Evolutionary conservation across 1,140 invertebrate genomes (phyloP), one percentile per base, ranked within the genome.

Genomic region (Platorchestia sp.): DNA sequence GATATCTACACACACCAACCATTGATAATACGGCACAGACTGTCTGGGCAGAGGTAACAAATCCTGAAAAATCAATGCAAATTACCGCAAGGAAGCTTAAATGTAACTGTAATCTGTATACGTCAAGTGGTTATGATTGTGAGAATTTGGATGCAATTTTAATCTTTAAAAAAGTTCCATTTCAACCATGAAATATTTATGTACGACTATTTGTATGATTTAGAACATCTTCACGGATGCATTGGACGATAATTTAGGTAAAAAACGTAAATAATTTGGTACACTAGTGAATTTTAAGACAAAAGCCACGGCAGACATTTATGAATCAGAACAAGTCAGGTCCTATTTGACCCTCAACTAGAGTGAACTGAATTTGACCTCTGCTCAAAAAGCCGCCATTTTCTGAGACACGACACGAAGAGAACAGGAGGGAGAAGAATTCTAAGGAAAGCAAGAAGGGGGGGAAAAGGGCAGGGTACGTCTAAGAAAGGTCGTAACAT

Each of bases 1-100:
- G 19, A 44, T 27, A 90, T 42, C 87, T 90, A 90, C 87, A 90
- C 41, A 90, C 41, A 90, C 44, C 87, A 90, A 90, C 87, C 87
- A 90, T 90, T 43, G 87, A 90, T 90, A 42, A 44, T 36, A 90
- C 5, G 41, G 36, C 87, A 90, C 87, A 43, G 87, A 44, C 87
- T 41, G 41, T 90, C 14, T 90, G 87, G 36, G 87, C 87, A 90
- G 87, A 90, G 87, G 87, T 90, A 0, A 41, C 10, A 90, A 90
- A 42, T 51, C 47, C 36, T 75, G 7, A 36, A 14, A 75, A 75
- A 75, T 3, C 36, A 36, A 75, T 75, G 47, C 59, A 75, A 75
- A 75, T 75, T 75, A 10, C 14, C 36, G 59, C 59, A 22, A 22
- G 59, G 59, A 75, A 75, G 36, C 36, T 51, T 75, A 10, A 36